Percentiles rank a stretch among this genome's conserved stretches.
Evolutionary conservation across 1,140 invertebrate species (phyloP).

Genomic region (Microplitis demolitor): DNA sequence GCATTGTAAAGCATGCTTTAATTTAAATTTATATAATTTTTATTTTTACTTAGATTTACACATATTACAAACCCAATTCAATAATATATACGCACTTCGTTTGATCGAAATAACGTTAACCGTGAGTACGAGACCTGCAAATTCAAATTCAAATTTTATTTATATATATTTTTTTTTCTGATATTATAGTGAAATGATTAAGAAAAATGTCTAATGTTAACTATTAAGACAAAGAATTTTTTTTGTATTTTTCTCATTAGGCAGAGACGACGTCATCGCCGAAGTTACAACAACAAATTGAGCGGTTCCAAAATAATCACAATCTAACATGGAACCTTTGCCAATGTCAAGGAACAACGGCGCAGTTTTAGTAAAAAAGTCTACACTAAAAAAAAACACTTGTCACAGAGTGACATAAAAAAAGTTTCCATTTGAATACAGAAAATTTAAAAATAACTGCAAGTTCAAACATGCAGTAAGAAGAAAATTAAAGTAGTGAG

Average conservation of each 20-base stretch:
- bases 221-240: not conserved
- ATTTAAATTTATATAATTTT: not conserved
- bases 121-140: conserved; percentile 25
- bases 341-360: conserved; percentile 18
- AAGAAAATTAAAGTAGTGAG: too few relatives aligned
- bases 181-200: not conserved
- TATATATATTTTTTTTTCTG: not conserved
- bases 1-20: not conserved
- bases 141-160: not conserved
- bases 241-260: not conserved
- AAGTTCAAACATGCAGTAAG: too few relatives aligned
- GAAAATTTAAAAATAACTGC: too few relatives aligned
- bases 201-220: not conserved
- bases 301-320: conserved; percentile 32
- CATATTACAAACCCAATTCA: not conserved
- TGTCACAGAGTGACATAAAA: too few relatives aligned
- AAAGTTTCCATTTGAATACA: too few relatives aligned
- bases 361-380: conserved; percentile 10
- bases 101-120: conserved; percentile 24
- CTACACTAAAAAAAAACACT: too few relatives aligned
- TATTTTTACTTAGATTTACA: not conserved
- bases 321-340: conserved; percentile 28
- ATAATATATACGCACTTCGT: conserved; percentile 22
- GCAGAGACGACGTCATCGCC: conserved; percentile 13
- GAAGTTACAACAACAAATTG: not conserved